Percentiles rank a stretch among this genome's conserved stretches.
phyloP scores from a whole-genome alignment of 1,140 invertebrate genomes.

The Holcopasites calliopsidis region DNA sequence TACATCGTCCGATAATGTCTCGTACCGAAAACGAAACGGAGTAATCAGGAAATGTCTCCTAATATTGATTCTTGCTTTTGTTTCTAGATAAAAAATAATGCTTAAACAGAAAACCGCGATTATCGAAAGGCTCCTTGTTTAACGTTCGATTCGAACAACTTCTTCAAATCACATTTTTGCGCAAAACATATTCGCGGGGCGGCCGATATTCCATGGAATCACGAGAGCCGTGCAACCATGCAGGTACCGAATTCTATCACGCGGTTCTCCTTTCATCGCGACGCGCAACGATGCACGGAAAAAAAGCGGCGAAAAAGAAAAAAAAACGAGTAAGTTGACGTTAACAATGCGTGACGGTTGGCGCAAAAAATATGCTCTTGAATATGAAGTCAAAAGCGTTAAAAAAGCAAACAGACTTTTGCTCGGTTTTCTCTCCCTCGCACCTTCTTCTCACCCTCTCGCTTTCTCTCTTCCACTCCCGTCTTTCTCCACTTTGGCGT shows the following conservation, averaged over 20 bases:
- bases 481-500: slow-evolving; percentile 20
- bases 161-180: too few relatives aligned
- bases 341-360: slow-evolving; percentile 71
- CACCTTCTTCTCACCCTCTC: background rate
- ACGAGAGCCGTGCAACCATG: background rate
- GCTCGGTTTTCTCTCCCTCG: slow-evolving; percentile 21
- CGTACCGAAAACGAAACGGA: slow-evolving; percentile 37
- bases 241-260: background rate
- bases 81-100: too few relatives aligned
- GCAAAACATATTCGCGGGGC: too few relatives aligned
- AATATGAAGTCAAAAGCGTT: slow-evolving; percentile 67
- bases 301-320: slow-evolving; percentile 8
- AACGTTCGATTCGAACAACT: too few relatives aligned
- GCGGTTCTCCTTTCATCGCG: slow-evolving; percentile 31
- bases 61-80: background rate
- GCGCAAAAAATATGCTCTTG: slow-evolving; percentile 65
- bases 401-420: slow-evolving; percentile 70
- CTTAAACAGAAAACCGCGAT: too few relatives aligned
- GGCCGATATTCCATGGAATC: background rate
- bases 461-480: background rate
- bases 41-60: slow-evolving; percentile 23
- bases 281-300: slow-evolving; percentile 5
- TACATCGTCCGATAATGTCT: slow-evolving; percentile 48
- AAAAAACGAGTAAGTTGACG: slow-evolving; percentile 56
- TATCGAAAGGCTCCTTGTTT: too few relatives aligned